These are phyloP conservation scores for Argyrosomus japonicus DNA, from an alignment of 2,113 vertebrate species.

Conservation along the genomic window DNA sequence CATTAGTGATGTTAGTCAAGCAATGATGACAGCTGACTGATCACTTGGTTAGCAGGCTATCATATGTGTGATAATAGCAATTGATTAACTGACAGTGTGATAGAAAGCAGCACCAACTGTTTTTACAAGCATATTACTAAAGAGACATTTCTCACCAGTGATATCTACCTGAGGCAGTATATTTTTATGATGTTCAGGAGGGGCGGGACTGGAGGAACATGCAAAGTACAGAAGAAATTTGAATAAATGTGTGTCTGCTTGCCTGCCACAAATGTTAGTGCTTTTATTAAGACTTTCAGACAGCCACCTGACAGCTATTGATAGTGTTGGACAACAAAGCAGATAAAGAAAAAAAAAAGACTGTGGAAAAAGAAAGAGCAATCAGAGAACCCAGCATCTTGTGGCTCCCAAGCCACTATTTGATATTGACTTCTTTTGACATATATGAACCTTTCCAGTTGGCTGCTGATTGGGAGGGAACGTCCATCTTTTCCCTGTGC, in stretches of 20 bases:
- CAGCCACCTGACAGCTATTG: constrained; percentile 11
- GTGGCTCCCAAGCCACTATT: constrained; percentile 35
- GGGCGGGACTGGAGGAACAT: neutral
- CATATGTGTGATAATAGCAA: constrained; percentile 9
- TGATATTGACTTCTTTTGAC: constrained; percentile 78
- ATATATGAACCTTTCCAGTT: constrained; percentile 73
- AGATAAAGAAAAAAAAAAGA: constrained; percentile 2
- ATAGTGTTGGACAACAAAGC: neutral
- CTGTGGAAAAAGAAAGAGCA: neutral
- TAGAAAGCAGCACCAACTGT: neutral
- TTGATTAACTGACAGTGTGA: constrained; percentile 26
- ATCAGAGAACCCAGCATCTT: constrained; percentile 32
- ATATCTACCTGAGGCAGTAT: neutral
- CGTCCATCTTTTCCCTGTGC: constrained; percentile 40
- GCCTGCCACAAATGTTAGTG: constrained; percentile 21
- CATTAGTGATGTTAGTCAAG: constrained; percentile 10
- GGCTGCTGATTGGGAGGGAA: constrained; percentile 63
- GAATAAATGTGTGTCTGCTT: constrained; percentile 20
- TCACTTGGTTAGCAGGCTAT: constrained; percentile 8
- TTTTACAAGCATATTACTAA: neutral
- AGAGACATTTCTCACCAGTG: neutral
- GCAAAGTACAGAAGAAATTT: neutral
- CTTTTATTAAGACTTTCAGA: constrained; percentile 24
- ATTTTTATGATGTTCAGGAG: neutral
- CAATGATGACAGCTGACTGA: constrained; percentile 1